Evolutionary conservation across 2,888 invertebrate species (phyloP), one percentile per base, ranked within the genome.

Genomic region (Lobophora halterata): DNA sequence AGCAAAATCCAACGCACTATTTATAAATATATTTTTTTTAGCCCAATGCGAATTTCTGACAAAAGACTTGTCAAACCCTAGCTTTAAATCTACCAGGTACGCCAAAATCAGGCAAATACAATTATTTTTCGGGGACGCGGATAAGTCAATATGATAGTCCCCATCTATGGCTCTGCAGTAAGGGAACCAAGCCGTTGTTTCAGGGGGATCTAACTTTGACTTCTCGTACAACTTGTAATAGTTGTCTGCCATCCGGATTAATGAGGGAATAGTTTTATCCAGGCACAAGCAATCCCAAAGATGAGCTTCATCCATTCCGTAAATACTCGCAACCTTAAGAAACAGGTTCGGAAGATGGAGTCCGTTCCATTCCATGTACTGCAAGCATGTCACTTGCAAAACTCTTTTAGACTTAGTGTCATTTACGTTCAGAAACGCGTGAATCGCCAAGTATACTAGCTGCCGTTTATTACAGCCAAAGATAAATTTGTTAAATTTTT

Each of bases 281-380:
- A 17, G 24, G 10, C 36, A 23, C 1, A 48, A 16, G 13, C 8
- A 11, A 29, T 49, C 49, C 39, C 41, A 49, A 10, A 49, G 21
- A 4, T 18, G 4, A 5, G 17, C 39, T 4, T 30, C 49, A 11
- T 36, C 33, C 5, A 45, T 14, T 4, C 6, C 3, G 9, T 45
- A 49, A 5, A 39, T n/a, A 6, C 33, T 10, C 4, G 13, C 33
- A 5, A 44, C 45, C 36, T 12, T 45, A 17, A 42, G 36, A 20
- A 42, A 49, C 24, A 49, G 17, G 9, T 39, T 7, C 0, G 45
- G 45, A 7, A 49, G 27, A 3, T 49, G 41, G 6, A 49, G 20
- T 6, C 45, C 42, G 5, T 30, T 33, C 49, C 49, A 49, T 29
- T 49, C 36, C 28, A 49, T 28, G n/a, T 33, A 36, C 20, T 21